Evolutionary conservation across 2,113 vertebrate species (phyloP).

Genomic region (Callospermophilus lateralis): DNA sequence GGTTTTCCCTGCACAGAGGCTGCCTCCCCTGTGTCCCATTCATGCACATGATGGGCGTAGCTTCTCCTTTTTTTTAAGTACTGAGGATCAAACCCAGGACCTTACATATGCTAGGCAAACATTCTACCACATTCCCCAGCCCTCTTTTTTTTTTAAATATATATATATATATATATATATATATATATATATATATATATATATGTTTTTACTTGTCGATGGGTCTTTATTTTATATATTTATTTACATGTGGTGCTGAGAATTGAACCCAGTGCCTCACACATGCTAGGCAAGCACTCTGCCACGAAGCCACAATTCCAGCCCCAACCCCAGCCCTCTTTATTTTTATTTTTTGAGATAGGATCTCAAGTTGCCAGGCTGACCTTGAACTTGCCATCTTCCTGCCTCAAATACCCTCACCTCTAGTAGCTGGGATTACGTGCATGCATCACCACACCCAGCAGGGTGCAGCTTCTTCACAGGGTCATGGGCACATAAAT

Average conservation of each 20-base stretch:
- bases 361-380: neutral
- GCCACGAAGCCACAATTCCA: neutral
- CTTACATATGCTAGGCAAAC: neutral
- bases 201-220: no score
- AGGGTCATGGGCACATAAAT: neutral
- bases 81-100: neutral
- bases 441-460: neutral
- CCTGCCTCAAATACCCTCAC: neutral
- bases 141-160: neutral
- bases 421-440: neutral
- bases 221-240: no score
- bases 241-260: neutral
- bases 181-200: no score
- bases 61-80: neutral
- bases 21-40: neutral
- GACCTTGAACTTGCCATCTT: neutral
- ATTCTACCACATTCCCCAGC: neutral
- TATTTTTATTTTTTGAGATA: neutral
- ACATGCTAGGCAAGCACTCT: neutral
- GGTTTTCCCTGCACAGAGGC: neutral
- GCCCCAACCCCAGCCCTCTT: neutral
- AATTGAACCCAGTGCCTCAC: neutral
- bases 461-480: neutral
- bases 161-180: no score
- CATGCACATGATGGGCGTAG: neutral